A percentile compares a stretch with the other conserved stretches of the same genome.
Conservation (phyloP, 2,113 vertebrate species). For the Menura novaehollandiae region DNA sequence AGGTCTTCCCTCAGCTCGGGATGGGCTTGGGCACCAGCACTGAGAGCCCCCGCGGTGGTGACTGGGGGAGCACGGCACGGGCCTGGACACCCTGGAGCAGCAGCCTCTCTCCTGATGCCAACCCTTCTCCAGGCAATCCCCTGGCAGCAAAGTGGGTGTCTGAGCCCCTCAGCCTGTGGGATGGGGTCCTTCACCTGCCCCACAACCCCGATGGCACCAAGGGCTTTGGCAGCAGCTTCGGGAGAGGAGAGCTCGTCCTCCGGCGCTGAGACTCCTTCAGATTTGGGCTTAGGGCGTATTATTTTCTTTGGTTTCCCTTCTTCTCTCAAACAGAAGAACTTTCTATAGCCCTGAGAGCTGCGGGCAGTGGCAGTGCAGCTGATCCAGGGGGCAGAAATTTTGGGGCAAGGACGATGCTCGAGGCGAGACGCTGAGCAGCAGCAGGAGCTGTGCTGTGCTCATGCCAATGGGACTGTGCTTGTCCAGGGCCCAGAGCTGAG, state of each 20-base stretch:
- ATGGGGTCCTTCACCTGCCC: conserved; percentile 21
- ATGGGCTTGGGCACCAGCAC: not conserved
- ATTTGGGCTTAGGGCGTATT: rapidly evolving
- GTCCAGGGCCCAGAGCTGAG: not conserved
- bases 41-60: not conserved
- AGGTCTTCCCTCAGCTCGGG: not conserved
- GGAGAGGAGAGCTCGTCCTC: conserved; percentile 40
- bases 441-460: not conserved
- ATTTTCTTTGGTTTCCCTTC: not conserved
- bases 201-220: conserved; percentile 6
- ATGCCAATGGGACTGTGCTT: rapidly evolving
- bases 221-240: conserved; percentile 47
- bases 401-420: not conserved
- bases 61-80: not conserved
- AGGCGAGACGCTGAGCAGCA: not conserved
- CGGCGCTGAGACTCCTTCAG: not conserved
- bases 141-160: not conserved
- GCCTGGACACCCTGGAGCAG: conserved; percentile 45
- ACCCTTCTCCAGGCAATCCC: rapidly evolving
- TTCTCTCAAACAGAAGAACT: not conserved
- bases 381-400: not conserved
- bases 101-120: not conserved
- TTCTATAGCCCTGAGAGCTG: not conserved
- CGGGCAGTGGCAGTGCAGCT: not conserved
- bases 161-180: not conserved